Base-by-base conservation (phyloP, 64 coral and sea anemone genomes). In the Porites australiensis region DNA sequence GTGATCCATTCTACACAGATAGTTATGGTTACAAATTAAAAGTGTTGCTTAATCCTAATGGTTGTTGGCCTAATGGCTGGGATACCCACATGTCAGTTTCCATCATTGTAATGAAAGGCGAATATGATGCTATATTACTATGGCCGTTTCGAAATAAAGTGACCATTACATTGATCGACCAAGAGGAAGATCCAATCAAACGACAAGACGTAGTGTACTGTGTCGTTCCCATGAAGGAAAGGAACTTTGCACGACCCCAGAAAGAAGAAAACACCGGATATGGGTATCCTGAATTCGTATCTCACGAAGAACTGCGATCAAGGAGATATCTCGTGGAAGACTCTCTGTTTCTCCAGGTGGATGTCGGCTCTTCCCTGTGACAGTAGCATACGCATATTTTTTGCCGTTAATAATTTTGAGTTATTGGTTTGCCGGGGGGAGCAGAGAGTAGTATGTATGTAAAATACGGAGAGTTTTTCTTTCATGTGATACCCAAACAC, bases 81-180 rank as follows among this genome's bases (percentile, higher is more conserved):
- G 50, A 67, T 18, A 66, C 60, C 49, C 59, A 45, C 37, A 13
- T 83, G 37, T 45, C 58, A 3, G 80, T 65, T 1, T 83, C 64
- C 59, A 49, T 83, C 44, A 9, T 45, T 66, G 6, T 83, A 83
- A 49, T 65, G 53, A 65, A 62, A 49, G 80, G 80, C 11, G 80
- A 83, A 83, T 62, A 83, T 47, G 80, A 83, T 54, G 58, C 59
- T 8, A 83, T 83, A 64, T 83, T 83, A 83, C 58, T 21, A 23
- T 83, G 80, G 80, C 80, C 80, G 13, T 83, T 61, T 22, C 18
- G 16, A 6, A 83, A 47, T 2, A 65, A 83, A 83, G 63, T 65
- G 12, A 66, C 18, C 5, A 20, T 83, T 2, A 65, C 80, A 44
- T n/a, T 83, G 23, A 4, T 44, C 7, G 80, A 83, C 49, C 80